Evolutionary conservation across 2,113 vertebrate species (phyloP), one percentile per base, ranked within the genome.

Genomic region (Tamias sibiricus): DNA sequence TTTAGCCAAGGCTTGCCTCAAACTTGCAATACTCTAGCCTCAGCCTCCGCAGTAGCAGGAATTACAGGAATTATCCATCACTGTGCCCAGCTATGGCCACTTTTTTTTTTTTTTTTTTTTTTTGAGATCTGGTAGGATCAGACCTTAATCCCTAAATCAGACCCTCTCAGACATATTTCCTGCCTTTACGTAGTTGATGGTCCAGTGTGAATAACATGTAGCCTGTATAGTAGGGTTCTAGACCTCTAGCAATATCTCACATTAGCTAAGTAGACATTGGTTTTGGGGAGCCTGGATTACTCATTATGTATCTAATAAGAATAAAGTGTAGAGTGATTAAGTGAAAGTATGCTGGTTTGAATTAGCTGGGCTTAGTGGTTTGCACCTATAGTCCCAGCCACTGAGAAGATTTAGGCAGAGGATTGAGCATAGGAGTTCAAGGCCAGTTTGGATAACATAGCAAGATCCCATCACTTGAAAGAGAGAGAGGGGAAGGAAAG

Each of bases 71-170:
- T 57, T 28, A 10, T 62, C 24, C 24, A 62, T 10, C 59, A 28
- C 59, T 62, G 22, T 59, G 59, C 59, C 24, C 59, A 62, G 69
- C 69, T 62, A 22, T 91, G n/a, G 26, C n/a, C 14, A 77, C 17
- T 2, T 42, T 76, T 20, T 57, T 57, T 54, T 54, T 54, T 49
- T 49, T 47, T 47, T 47, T 47, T 11, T 54, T 90, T 93, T 93
- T 82, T 93, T 83, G 42, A 66, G 10, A 77, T 84, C 20, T 62
- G 71, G 40, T 87, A 74, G 19, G 3, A 72, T 95, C 44, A 88
- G 44, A 22, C 17, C 40, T 91, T 93, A 95, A 77, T 28, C 35
- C 32, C 24, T 95, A 68, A 89, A 59, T 85, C n/a, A 80, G 74
- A 89, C 14, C 35, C 35, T 88, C 72, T 54, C 83, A 75, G 88